These are phyloP conservation scores for Lycaon pictus DNA, from an alignment of 2,113 vertebrate species.

Conservation along the genomic window DNA sequence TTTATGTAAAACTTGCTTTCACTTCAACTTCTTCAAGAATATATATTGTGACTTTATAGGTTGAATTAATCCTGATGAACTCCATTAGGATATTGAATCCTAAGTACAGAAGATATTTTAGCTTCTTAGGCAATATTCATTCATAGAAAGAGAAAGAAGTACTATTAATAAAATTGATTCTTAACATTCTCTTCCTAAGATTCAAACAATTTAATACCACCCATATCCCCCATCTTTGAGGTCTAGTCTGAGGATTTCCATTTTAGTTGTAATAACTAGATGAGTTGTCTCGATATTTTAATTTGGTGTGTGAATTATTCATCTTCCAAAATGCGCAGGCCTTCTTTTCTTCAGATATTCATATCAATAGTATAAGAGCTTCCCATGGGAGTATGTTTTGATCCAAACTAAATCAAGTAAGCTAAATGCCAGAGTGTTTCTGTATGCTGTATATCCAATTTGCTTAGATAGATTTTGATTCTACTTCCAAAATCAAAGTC, in stretches of 20 bases:
- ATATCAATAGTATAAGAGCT: neutral
- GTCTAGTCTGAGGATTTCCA: neutral
- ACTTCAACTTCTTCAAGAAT: neutral
- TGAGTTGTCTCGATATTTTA: neutral
- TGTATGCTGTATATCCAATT: neutral
- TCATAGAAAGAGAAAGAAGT: neutral
- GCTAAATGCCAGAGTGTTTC: neutral
- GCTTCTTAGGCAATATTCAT: neutral
- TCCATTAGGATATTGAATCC: neutral
- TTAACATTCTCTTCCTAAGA: neutral
- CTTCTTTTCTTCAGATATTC: neutral
- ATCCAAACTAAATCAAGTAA: constrained; percentile 50
- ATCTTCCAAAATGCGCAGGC: neutral
- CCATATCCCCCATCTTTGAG: neutral
- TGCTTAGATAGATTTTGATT: constrained; percentile 42
- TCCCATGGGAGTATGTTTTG: neutral
- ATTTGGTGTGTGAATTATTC: neutral
- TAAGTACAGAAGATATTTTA: neutral
- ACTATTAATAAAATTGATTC: neutral
- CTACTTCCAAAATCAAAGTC: constrained; percentile 53
- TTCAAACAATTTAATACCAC: neutral
- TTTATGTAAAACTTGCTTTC: neutral
- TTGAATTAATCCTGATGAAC: neutral
- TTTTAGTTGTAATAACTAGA: neutral
- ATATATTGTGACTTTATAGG: neutral